phyloP scores from a whole-genome alignment of 2,888 invertebrate species.

The Charanyca ferruginea region DNA sequence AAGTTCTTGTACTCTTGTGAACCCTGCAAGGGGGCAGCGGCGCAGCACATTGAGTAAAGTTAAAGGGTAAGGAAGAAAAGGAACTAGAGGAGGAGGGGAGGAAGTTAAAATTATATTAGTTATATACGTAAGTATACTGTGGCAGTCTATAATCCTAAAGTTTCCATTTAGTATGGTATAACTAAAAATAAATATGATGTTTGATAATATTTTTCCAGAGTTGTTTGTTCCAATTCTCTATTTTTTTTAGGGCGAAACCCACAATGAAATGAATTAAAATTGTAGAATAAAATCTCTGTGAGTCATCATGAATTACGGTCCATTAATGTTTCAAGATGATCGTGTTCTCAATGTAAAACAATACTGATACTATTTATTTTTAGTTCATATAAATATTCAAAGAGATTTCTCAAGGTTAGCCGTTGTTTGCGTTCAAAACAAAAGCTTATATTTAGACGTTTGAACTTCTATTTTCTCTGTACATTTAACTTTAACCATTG shows the following conservation, averaged over 20 bases:
- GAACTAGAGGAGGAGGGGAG: no score
- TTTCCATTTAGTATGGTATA: background rate
- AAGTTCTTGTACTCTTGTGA: no score
- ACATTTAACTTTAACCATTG: constrained; percentile 5
- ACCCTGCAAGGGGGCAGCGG: no score
- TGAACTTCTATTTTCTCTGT: constrained; percentile 14
- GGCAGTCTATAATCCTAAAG: no score
- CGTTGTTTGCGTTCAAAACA: constrained; percentile 9
- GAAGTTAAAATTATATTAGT: no score
- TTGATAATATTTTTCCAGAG: constrained; percentile 8
- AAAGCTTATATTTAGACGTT: constrained; percentile 6
- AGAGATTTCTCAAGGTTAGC: constrained; percentile 2
- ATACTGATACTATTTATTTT: constrained; percentile 9
- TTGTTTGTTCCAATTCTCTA: background rate
- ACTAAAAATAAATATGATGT: background rate
- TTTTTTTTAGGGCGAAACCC: background rate
- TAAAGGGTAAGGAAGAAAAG: no score
- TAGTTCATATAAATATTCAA: constrained; percentile 6
- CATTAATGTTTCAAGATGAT: background rate
- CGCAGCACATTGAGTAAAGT: no score
- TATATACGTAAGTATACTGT: no score
- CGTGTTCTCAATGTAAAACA: background rate
- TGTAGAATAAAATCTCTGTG: background rate
- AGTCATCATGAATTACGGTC: constrained; percentile 1
- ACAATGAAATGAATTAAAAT: background rate